phyloP scores from a whole-genome alignment of 2,113 vertebrate species.

The Malaclemys terrapin region DNA sequence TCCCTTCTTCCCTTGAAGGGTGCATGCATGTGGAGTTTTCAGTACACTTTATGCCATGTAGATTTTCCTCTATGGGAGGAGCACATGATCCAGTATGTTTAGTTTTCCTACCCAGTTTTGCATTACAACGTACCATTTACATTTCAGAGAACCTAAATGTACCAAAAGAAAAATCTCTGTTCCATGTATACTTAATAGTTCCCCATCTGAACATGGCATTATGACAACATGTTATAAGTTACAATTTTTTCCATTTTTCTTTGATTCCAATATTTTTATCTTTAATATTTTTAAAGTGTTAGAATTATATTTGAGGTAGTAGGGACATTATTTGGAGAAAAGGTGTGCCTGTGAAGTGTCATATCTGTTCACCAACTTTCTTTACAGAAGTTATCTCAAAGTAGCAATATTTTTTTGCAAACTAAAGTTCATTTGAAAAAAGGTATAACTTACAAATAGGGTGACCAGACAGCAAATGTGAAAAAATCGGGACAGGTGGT shows the following conservation, averaged over 20 bases:
- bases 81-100: neutral
- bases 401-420: neutral
- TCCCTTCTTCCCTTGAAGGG: neutral
- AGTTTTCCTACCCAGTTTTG: neutral
- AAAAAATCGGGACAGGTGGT: too few relatives aligned
- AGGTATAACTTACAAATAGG: neutral
- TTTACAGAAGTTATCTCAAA: neutral
- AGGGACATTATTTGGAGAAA: neutral
- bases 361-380: neutral
- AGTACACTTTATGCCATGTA: neutral
- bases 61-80: neutral
- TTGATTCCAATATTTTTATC: neutral
- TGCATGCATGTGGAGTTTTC: neutral
- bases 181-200: neutral
- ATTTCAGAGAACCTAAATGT: neutral
- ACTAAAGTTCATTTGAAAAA: neutral
- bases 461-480: too few relatives aligned
- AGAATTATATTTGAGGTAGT: accelerated
- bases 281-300: neutral
- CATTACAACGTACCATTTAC: neutral
- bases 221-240: neutral
- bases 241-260: neutral
- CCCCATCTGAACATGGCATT: neutral
- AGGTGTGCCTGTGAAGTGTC: neutral
- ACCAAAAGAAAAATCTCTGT: neutral